These are phyloP conservation scores for Tipula helvola DNA, from an alignment of 2,888 invertebrate genomes.

Conservation along the genomic window DNA sequence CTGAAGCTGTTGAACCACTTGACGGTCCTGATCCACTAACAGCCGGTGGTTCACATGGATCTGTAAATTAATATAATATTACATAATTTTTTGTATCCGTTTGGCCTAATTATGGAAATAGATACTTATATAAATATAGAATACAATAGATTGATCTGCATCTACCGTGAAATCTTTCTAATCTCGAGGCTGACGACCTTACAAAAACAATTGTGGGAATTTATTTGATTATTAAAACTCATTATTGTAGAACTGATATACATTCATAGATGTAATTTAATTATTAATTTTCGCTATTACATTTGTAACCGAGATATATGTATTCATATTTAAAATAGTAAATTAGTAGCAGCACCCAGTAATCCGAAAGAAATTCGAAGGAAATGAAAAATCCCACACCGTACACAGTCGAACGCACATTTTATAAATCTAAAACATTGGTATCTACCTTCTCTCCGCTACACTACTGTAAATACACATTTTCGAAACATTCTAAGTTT, in stretches of 20 bases:
- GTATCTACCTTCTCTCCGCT: background rate
- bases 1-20: constrained; percentile 19
- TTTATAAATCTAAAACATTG: background rate
- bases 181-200: background rate
- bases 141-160: background rate
- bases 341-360: background rate
- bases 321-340: background rate
- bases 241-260: background rate
- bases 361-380: background rate
- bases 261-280: background rate
- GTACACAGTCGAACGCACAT: background rate
- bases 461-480: background rate
- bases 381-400: background rate
- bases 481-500: background rate
- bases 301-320: background rate
- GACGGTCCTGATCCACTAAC: constrained; percentile 30
- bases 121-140: background rate
- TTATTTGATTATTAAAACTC: background rate
- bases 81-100: background rate
- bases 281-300: background rate
- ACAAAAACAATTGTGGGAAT: background rate
- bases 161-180: background rate
- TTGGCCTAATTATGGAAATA: background rate
- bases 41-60: constrained; percentile 59
- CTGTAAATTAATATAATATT: constrained; percentile 39